Percentiles rank a stretch among this genome's conserved stretches.
phyloP scores from a whole-genome alignment of 2,113 vertebrate species.

The Poeciliopsis retropinna region DNA sequence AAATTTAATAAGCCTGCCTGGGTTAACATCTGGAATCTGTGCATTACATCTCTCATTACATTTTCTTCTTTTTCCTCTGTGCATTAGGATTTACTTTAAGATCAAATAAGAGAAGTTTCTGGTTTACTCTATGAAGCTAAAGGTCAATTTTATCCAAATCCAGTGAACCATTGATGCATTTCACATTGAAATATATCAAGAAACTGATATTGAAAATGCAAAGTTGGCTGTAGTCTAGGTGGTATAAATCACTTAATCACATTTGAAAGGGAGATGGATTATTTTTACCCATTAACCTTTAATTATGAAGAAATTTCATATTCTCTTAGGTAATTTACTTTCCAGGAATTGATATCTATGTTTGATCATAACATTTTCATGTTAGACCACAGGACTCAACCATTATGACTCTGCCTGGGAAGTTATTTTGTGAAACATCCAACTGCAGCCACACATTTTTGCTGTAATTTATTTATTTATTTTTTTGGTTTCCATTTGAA shows the following conservation, averaged over 20 bases:
- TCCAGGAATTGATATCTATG: constrained; percentile 50
- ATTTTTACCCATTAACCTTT: constrained; percentile 30
- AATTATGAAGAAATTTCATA: constrained; percentile 53
- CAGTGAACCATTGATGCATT: neutral
- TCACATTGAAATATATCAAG: constrained; percentile 13
- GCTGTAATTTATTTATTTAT: constrained; percentile 56
- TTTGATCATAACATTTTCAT: constrained; percentile 54
- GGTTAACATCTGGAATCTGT: constrained; percentile 25
- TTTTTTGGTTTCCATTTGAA: constrained; percentile 57
- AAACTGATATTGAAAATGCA: neutral
- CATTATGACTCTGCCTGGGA: constrained; percentile 35
- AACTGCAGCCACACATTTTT: constrained; percentile 54
- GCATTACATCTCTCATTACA: constrained; percentile 13
- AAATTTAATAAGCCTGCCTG: constrained; percentile 34
- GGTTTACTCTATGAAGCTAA: neutral
- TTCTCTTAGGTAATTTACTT: constrained; percentile 66
- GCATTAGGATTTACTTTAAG: constrained; percentile 8
- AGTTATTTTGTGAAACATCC: constrained; percentile 41
- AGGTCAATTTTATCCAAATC: neutral
- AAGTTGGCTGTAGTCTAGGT: constrained; percentile 7
- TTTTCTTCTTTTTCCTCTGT: neutral
- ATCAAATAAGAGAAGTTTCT: constrained; percentile 3
- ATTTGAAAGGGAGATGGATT: constrained; percentile 38
- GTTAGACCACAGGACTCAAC: constrained; percentile 34
- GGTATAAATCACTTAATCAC: constrained; percentile 18